Conservation (phyloP, 2,888 invertebrate genomes). For the Cynaeus angustus region DNA sequence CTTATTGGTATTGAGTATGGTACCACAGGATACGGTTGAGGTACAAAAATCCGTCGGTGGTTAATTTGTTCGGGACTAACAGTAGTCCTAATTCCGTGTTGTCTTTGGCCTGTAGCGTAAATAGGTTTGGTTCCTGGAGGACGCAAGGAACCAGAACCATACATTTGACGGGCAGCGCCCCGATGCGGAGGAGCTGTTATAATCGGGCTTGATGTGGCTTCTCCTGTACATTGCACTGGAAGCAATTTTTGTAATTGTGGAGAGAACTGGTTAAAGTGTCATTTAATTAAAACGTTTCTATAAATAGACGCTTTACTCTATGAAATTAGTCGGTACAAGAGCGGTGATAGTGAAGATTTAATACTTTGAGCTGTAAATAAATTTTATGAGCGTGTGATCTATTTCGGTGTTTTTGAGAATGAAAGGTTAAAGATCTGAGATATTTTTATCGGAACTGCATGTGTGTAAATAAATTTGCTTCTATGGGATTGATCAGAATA, state of each 20-base stretch:
- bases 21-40: conserved; percentile 53
- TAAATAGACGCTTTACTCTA: conserved; percentile 24
- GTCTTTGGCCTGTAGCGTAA: conserved; percentile 64
- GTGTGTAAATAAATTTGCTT: too few species aligned
- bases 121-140: conserved; percentile 71
- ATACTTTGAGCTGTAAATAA: conserved; percentile 4
- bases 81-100: conserved; percentile 69
- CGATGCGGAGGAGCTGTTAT: conserved; percentile 72
- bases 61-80: conserved; percentile 60
- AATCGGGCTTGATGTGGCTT: conserved; percentile 59
- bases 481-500: too few species aligned
- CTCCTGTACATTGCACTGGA: conserved; percentile 35
- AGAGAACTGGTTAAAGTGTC: conserved; percentile 19
- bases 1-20: conserved; percentile 58
- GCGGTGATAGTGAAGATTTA: background rate
- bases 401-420: too few species aligned
- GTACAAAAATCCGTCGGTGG: conserved; percentile 42
- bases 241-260: background rate
- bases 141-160: conserved; percentile 74
- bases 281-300: conserved; percentile 32
- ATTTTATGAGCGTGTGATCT: background rate
- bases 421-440: too few species aligned
- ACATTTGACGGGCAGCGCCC: conserved; percentile 75
- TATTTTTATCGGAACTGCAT: too few species aligned
- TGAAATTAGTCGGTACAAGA: conserved; percentile 3